A percentile compares a stretch with the other conserved stretches of the same genome.
Conservation (phyloP, 2,888 invertebrate species). For the Megamerina dolium region DNA sequence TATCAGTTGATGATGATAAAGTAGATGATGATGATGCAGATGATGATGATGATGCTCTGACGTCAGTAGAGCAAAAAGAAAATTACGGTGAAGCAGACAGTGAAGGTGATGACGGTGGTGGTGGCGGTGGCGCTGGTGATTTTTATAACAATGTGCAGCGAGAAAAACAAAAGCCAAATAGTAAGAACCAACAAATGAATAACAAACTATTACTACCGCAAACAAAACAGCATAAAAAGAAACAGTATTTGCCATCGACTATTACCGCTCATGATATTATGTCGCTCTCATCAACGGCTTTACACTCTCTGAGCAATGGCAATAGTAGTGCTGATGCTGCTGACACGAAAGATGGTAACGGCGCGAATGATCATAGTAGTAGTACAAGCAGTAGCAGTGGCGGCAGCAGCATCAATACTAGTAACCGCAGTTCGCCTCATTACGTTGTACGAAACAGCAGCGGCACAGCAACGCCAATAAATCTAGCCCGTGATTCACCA, state of each 20-base stretch:
- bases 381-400: slow-evolving; percentile 30
- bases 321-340: slow-evolving; percentile 32
- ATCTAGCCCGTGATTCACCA: slow-evolving; percentile 16
- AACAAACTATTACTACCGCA: slow-evolving; percentile 7
- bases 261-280: slow-evolving; percentile 52
- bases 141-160: slow-evolving; percentile 21
- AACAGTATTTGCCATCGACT: slow-evolving; percentile 10
- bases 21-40: slow-evolving; percentile 15
- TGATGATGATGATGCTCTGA: slow-evolving; percentile 13
- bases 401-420: slow-evolving; percentile 15
- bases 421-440: slow-evolving; percentile 25
- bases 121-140: slow-evolving; percentile 15
- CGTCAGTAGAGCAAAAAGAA: no score
- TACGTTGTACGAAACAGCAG: no score
- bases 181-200: slow-evolving; percentile 15
- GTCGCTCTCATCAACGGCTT: slow-evolving; percentile 49
- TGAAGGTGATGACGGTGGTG: slow-evolving; percentile 12
- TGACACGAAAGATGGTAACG: slow-evolving; percentile 12
- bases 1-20: slow-evolving; percentile 33
- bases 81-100: slow-evolving; percentile 9
- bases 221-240: slow-evolving; percentile 6
- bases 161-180: slow-evolving; percentile 19
- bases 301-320: slow-evolving; percentile 18
- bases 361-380: no score
- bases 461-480: slow-evolving; percentile 21